These are phyloP conservation scores for Drosophila sproati DNA, from an alignment of 1,140 invertebrate species.

Conservation along the genomic window DNA sequence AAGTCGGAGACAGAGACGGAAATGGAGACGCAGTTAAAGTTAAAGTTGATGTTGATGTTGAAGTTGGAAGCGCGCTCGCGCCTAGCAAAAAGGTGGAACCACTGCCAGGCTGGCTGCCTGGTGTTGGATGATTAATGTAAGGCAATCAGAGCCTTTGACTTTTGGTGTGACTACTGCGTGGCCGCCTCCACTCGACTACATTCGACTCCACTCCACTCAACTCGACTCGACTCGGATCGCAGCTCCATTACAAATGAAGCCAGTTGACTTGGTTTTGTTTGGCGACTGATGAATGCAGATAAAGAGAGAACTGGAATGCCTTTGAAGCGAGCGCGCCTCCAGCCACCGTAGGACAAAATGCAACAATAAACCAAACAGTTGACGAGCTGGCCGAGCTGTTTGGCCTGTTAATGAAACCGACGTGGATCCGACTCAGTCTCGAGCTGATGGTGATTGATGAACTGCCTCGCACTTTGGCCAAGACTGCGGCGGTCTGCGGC, in stretches of 20 bases:
- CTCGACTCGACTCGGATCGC: not conserved
- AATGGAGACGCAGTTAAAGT: slow-evolving; percentile 2
- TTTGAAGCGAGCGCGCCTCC: slow-evolving; percentile 60
- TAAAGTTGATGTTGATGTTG: slow-evolving; percentile 33
- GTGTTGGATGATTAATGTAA: slow-evolving; percentile 38
- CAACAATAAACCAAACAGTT: slow-evolving; percentile 71
- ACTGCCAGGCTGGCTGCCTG: not conserved
- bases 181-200: slow-evolving; percentile 62
- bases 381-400: slow-evolving; percentile 52
- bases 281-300: slow-evolving; percentile 81
- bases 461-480: slow-evolving; percentile 26
- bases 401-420: slow-evolving; percentile 32
- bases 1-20: slow-evolving; percentile 8
- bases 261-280: slow-evolving; percentile 55
- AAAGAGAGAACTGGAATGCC: slow-evolving; percentile 66
- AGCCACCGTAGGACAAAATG: slow-evolving; percentile 69
- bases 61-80: slow-evolving; percentile 56
- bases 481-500: not conserved
- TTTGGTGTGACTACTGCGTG: slow-evolving; percentile 63
- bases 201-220: slow-evolving; percentile 32
- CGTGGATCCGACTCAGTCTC: slow-evolving; percentile 1
- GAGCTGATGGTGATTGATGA: slow-evolving; percentile 66
- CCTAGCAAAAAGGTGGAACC: slow-evolving; percentile 22
- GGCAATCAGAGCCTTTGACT: slow-evolving; percentile 69
- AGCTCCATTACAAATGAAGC: slow-evolving; percentile 67